A percentile compares a stretch with the other conserved stretches of the same genome.
These are phyloP conservation scores for Cephalophus harveyi DNA, from an alignment of 2,113 vertebrate species.

Conservation along the genomic window DNA sequence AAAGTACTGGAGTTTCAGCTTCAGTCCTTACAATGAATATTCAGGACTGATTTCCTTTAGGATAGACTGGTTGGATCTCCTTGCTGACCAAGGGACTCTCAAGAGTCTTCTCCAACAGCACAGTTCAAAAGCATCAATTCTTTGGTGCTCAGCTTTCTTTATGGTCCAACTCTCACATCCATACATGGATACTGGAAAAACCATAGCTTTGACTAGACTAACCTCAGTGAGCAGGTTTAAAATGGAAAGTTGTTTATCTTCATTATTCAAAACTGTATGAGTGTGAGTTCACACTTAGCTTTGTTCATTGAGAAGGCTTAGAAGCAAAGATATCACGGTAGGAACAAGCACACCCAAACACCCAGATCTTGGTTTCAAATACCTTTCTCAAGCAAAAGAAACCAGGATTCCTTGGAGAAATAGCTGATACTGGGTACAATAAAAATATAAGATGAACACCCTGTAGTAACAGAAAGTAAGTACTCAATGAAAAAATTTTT, in stretches of 20 bases:
- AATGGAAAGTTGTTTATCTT: not conserved
- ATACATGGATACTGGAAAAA: not conserved
- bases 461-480: not conserved
- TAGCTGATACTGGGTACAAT: not conserved
- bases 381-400: not conserved
- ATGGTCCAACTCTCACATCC: not conserved
- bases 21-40: not conserved
- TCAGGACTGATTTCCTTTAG: not conserved
- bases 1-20: not conserved
- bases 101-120: not conserved
- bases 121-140: not conserved
- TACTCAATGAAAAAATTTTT: not conserved
- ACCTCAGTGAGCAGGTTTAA: not conserved
- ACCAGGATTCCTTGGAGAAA: not conserved
- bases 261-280: not conserved
- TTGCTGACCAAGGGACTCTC: not conserved
- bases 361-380: not conserved
- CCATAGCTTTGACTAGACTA: not conserved
- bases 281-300: not conserved
- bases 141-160: not conserved
- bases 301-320: not conserved
- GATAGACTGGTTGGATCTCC: not conserved
- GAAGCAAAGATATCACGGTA: not conserved
- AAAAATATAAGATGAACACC: not conserved
- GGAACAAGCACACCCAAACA: not conserved